Evolutionary conservation across 2,113 vertebrate genomes (phyloP).

Genomic region (Limanda limanda): DNA sequence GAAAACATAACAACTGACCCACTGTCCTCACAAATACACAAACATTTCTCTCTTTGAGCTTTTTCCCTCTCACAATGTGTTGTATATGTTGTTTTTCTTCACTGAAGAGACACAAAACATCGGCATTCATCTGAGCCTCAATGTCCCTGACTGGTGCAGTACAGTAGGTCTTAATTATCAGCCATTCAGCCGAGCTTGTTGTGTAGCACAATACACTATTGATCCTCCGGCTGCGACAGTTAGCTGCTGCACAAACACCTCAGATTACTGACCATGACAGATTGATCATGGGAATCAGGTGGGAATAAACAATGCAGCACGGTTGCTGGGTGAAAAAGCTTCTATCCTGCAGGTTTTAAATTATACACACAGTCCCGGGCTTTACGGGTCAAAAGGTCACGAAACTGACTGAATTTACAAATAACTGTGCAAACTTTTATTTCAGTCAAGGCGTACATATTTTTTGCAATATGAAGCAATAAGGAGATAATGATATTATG

Average conservation of each 20-base stretch:
- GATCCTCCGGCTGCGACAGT: constrained; percentile 44
- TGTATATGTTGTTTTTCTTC: background rate
- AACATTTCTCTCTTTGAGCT: background rate
- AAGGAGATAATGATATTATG: constrained; percentile 32
- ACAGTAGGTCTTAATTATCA: constrained; percentile 34
- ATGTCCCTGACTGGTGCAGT: constrained; percentile 9
- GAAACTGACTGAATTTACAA: background rate
- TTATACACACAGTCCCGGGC: background rate
- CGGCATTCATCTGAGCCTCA: constrained; percentile 2
- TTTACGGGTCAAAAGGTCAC: constrained; percentile 33
- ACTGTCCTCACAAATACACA: background rate
- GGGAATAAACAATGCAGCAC: constrained; percentile 29
- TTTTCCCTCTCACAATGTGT: background rate
- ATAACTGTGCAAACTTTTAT: constrained; percentile 27
- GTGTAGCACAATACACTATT: constrained; percentile 48
- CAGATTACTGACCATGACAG: constrained; percentile 48
- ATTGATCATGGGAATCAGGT: constrained; percentile 19
- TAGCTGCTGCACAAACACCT: constrained; percentile 43
- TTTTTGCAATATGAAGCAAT: constrained; percentile 45
- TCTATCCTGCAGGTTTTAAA: constrained; percentile 12
- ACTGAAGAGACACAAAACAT: background rate
- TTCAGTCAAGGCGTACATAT: constrained; percentile 21
- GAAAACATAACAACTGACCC: no score
- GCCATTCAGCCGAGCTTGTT: constrained; percentile 43
- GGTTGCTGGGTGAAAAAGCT: background rate